Evolutionary conservation across 2,888 invertebrate genomes (phyloP).

Genomic region (Polia nebulosa): DNA sequence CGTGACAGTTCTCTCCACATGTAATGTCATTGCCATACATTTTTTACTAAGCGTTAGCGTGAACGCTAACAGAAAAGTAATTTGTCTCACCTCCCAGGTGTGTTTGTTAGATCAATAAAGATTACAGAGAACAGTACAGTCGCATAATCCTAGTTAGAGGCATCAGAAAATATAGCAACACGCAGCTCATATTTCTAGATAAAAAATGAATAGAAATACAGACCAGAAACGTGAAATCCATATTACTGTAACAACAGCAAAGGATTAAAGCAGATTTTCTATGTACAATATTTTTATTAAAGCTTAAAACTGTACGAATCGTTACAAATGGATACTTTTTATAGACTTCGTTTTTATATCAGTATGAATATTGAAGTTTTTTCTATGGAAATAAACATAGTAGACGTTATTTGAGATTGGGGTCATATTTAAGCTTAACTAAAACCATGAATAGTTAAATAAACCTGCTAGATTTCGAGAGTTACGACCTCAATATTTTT

Average conservation of each 20-base stretch:
- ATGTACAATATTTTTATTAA: background rate
- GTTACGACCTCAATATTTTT: background rate
- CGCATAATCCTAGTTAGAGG: background rate
- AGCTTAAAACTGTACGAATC: background rate
- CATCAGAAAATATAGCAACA: background rate
- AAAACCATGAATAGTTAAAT: background rate
- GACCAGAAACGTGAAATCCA: background rate
- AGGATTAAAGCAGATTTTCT: background rate
- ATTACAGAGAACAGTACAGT: too few relatives aligned
- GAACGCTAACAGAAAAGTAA: too few relatives aligned
- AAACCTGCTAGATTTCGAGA: background rate
- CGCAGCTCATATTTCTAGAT: background rate
- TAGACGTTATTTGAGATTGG: background rate
- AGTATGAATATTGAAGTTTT: slow-evolving; percentile 7
- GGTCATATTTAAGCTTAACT: background rate
- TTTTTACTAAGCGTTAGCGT: too few relatives aligned
- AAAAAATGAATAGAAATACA: too few relatives aligned
- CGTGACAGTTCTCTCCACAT: too few relatives aligned
- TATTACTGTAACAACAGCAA: background rate
- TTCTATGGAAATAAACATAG: background rate
- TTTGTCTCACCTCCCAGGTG: too few relatives aligned
- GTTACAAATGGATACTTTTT: background rate
- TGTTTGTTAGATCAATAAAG: too few relatives aligned
- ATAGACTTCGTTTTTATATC: background rate
- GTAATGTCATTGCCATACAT: too few relatives aligned